Percentiles rank a stretch among this genome's conserved stretches.
phyloP scores from a whole-genome alignment of 2,113 vertebrate genomes.

The Callopanchax toddi region DNA sequence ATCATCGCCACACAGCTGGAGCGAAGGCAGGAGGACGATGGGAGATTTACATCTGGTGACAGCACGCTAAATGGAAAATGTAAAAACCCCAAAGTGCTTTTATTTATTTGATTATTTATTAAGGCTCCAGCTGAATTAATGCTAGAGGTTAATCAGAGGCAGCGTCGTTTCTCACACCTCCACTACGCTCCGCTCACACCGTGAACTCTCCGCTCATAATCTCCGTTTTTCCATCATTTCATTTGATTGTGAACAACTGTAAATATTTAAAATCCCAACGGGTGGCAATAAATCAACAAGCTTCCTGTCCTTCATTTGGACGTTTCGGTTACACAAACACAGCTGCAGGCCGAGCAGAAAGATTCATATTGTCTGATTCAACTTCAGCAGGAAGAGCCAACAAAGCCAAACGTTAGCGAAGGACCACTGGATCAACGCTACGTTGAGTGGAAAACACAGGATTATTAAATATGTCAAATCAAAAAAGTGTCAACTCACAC shows the following conservation, averaged over 20 bases:
- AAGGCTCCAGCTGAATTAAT: conserved; percentile 42
- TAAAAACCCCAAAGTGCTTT: conserved; percentile 22
- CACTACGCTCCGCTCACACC: neutral
- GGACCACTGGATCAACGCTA: too few species aligned
- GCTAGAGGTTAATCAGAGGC: conserved; percentile 28
- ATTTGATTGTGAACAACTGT: conserved; percentile 11
- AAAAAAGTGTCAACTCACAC: too few species aligned
- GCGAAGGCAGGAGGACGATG: conserved; percentile 6
- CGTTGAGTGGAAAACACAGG: too few species aligned
- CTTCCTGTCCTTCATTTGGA: conserved; percentile 42
- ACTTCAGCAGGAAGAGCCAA: conserved; percentile 49
- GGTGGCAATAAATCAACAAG: conserved; percentile 30
- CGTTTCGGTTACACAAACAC: conserved; percentile 60
- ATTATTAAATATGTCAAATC: too few species aligned
- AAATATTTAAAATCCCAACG: conserved; percentile 45
- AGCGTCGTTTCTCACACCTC: neutral
- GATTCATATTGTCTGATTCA: conserved; percentile 66
- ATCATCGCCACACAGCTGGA: conserved; percentile 21
- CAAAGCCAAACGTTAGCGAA: too few species aligned
- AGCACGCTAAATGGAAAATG: conserved; percentile 25
- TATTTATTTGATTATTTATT: conserved; percentile 66
- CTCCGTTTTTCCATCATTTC: conserved; percentile 30
- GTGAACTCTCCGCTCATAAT: neutral
- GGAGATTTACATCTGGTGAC: conserved; percentile 18
- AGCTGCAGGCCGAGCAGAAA: conserved; percentile 63